Evolutionary conservation across 1,140 invertebrate species (phyloP), one percentile per base, ranked within the genome.

Genomic region (Microplitis demolitor): DNA sequence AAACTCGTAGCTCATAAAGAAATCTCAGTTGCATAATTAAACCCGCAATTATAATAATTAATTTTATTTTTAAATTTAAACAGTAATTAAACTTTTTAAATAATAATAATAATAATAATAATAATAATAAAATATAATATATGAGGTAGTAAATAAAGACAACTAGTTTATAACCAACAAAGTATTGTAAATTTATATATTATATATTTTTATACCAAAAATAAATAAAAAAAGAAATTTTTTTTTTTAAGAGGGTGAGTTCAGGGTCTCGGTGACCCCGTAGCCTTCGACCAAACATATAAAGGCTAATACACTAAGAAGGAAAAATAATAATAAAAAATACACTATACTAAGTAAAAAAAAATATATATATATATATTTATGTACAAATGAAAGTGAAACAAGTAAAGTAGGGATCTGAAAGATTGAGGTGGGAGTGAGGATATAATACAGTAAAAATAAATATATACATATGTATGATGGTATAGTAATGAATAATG

Each of bases 341-440:
- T 24, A 24, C 24, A 24, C 24, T 24, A 24, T 2, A 24, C 35
- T 66, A 50, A 8, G 14, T 33, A 9, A 14, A 9, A 14, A 34
- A 56, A 50, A 14, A 64, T 35, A 16, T 14, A 33, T 63, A 39
- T 50, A 56, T 34, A 45, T 35, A 53, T 54, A 56, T 50, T 37
- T 63, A 61, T 63, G 51, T 62, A 39, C 39, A 37, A 61, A 64
- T 71, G 70, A 64, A 72, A 72, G 70, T 34, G 70, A 72, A 68
- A 66, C 56, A 69, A 37, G 63, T n/a, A n/a, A 53, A 67, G 37
- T 51, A 53, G 66, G 9, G 66, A 50, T 60, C 11, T 45, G 39
- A 11, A 45, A 50, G 9, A 34, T 13, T 51, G 45, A 50, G 71
- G 60, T 51, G 63, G 61, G 68, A 71, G 64, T 60, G 39, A 67